Conservation (phyloP, 2,888 invertebrate species). For the Oligia fasciuncula region DNA sequence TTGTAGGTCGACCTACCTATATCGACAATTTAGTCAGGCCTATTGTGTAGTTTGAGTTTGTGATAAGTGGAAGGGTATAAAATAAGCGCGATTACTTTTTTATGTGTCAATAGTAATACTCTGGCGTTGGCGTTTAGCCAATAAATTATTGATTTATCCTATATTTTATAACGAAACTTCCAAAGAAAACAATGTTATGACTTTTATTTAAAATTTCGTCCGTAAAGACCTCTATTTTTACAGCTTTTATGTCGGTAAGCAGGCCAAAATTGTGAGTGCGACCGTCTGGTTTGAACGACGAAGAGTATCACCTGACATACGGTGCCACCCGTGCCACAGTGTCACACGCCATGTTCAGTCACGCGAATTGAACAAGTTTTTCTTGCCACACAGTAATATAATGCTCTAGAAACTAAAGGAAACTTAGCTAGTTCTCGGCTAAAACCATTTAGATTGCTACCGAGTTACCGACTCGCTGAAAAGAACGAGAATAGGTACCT, state of each 20-base stretch:
- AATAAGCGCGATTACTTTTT: constrained; percentile 19
- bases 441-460: not conserved
- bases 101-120: constrained; percentile 15
- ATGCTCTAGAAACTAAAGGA: not conserved
- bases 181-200: constrained; percentile 9
- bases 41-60: not conserved
- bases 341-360: constrained; percentile 51
- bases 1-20: not conserved
- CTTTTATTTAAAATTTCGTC: constrained; percentile 1
- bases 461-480: not conserved
- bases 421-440: not conserved
- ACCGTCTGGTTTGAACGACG: constrained; percentile 41
- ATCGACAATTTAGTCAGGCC: not conserved
- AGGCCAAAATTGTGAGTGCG: constrained; percentile 26
- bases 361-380: constrained; percentile 51
- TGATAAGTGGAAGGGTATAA: not conserved
- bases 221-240: constrained; percentile 6
- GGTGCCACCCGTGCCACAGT: constrained; percentile 23
- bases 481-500: not conserved
- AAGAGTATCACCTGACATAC: constrained; percentile 8
- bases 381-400: constrained; percentile 11
- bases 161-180: constrained; percentile 30
- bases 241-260: not conserved
- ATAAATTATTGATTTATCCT: constrained; percentile 45
- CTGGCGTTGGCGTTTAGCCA: constrained; percentile 51